A percentile compares a stretch with the other conserved stretches of the same genome.
These are phyloP conservation scores for Prionailurus viverrinus DNA, from an alignment of 2,113 vertebrate species.

Conservation along the genomic window DNA sequence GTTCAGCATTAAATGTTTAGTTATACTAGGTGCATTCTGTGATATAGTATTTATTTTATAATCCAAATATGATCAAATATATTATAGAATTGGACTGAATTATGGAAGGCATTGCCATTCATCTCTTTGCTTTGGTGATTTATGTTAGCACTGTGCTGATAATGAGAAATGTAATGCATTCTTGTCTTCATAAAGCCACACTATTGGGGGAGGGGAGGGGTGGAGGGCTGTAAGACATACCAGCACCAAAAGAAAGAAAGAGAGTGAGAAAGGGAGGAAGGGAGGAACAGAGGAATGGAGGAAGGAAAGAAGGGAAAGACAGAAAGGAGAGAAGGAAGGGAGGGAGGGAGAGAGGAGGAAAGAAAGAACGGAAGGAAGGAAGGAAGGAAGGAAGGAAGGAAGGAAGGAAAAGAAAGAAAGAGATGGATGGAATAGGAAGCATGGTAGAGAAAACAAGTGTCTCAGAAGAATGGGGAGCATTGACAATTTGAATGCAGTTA, in stretches of 20 bases:
- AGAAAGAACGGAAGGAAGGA: too few relatives aligned
- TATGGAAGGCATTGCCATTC: background rate
- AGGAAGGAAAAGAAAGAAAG: background rate
- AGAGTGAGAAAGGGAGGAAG: background rate
- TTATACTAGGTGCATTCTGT: conserved; percentile 13
- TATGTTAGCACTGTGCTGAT: background rate
- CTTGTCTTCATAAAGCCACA: background rate
- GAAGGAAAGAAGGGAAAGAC: too few relatives aligned
- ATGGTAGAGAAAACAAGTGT: background rate
- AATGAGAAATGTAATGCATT: background rate
- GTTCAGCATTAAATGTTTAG: conserved; percentile 16
- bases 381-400: too few relatives aligned
- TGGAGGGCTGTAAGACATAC: background rate
- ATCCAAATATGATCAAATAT: conserved; percentile 44
- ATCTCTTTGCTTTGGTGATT: background rate
- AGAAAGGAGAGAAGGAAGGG: too few relatives aligned
- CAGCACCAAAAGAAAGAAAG: background rate
- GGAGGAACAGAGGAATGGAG: too few relatives aligned
- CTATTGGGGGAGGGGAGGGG: background rate
- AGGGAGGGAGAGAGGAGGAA: too few relatives aligned
- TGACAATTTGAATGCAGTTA: background rate
- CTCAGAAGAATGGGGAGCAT: background rate
- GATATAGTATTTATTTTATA: conserved; percentile 16
- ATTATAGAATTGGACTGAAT: background rate
- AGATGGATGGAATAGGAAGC: background rate